Base-by-base conservation (phyloP, 2,113 vertebrate genomes). In the Ammodytes dubius region DNA sequence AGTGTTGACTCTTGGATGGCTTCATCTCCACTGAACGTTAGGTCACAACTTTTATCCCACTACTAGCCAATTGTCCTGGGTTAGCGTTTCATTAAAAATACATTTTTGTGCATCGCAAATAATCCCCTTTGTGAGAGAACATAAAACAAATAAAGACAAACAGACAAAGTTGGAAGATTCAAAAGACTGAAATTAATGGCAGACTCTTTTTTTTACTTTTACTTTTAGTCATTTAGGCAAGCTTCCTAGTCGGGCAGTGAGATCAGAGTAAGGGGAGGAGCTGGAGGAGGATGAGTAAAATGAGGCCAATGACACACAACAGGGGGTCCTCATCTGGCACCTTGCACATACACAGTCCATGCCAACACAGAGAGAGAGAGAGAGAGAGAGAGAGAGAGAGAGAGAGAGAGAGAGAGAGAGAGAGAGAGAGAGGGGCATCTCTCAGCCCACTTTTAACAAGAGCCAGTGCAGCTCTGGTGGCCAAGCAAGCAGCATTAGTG, bases 251-350 rank as follows among this genome's bases (percentile, higher is more conserved):
- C 39, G 39, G 81, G 79, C 71, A 83, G 50, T 9, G 60, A 84
- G 76, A 88, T 88, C 54, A 86, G 65, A 89, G 79, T n/a, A 45
- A 17, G 72, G 77, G 67, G 85, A 69, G 71, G 64, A 60, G 79
- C 67, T 47, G 67, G 75, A 54, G 76, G 79, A 57, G 43, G 79
- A 77, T 60, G 66, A 73, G 53, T 77, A 72, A 79, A 88, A 83
- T 63, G 81, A 88, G 87, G 83, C 80, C 70, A 78, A 46, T 75
- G 84, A 87, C 89, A 84, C 80, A 79, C 80, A 84, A 56, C 77
- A 35, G 67, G 83, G 74, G 78, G 71, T 88, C 74, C 69, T 72
- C 27, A 27, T 27, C 79, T 91, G 89, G 88, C 87, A 77, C 65
- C 54, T n/a, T 60, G 52, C 64, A 79, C 49, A 61, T 40, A 60